Percentiles rank a stretch among this genome's conserved stretches.
Conservation (phyloP, 2,888 invertebrate species). For the Drosophila yooni region DNA sequence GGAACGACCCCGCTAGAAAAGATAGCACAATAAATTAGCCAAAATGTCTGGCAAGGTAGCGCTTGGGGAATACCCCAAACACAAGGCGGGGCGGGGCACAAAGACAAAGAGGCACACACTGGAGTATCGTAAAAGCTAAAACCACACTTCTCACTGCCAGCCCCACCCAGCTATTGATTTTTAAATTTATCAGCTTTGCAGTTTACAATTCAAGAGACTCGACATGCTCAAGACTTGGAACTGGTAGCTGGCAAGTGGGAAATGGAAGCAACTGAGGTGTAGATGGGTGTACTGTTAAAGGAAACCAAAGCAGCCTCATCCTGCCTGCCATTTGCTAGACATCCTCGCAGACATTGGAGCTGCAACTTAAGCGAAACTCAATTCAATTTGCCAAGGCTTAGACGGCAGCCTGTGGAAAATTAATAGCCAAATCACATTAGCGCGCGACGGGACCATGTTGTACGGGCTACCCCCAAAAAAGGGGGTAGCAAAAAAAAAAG, state of each 20-base stretch:
- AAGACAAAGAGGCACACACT: slow-evolving; percentile 42
- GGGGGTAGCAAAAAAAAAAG: slow-evolving; percentile 37
- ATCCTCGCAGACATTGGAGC: slow-evolving; percentile 25
- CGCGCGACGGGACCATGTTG: slow-evolving; percentile 56
- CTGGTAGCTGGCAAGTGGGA: too few species aligned
- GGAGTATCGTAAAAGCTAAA: slow-evolving; percentile 35
- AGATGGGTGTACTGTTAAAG: slow-evolving; percentile 22
- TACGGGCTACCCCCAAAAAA: slow-evolving; percentile 42
- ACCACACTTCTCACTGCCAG: slow-evolving; percentile 14
- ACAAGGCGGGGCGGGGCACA: slow-evolving; percentile 8
- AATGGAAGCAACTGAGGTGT: neutral
- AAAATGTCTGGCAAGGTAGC: slow-evolving; percentile 50
- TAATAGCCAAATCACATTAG: slow-evolving; percentile 68
- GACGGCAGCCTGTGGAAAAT: slow-evolving; percentile 54
- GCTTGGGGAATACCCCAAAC: slow-evolving; percentile 49
- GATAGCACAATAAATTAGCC: slow-evolving; percentile 66
- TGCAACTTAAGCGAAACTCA: slow-evolving; percentile 46
- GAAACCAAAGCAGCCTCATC: slow-evolving; percentile 43
- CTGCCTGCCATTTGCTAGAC: slow-evolving; percentile 38
- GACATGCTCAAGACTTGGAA: slow-evolving; percentile 12
- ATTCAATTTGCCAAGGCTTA: slow-evolving; percentile 64
- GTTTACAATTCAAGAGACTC: slow-evolving; percentile 40
- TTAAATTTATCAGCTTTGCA: slow-evolving; percentile 58
- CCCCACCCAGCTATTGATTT: slow-evolving; percentile 51
- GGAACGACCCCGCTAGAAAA: slow-evolving; percentile 36